Percentiles rank a stretch among this genome's conserved stretches.
Conservation (phyloP, 2,113 vertebrate species). For the Capra hircus region DNA sequence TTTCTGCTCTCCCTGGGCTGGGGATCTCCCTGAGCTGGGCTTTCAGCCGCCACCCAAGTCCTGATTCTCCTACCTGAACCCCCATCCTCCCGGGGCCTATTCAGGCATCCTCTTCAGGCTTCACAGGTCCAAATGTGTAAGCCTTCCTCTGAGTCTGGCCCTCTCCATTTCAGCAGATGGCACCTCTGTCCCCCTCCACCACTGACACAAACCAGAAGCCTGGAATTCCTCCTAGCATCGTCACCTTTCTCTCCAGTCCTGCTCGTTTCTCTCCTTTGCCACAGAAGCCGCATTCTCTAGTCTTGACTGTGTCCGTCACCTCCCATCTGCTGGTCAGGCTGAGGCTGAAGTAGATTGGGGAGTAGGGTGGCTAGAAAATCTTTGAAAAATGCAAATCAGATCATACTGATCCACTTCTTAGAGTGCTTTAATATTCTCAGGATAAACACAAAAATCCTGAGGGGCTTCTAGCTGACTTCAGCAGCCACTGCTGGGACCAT, state of each 20-base stretch:
- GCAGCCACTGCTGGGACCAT: background rate
- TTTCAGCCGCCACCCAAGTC: background rate
- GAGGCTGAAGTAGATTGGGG: background rate
- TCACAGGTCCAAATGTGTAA: background rate
- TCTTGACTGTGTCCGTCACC: accelerated
- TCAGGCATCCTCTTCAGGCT: background rate
- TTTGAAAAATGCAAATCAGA: background rate
- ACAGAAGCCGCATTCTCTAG: background rate
- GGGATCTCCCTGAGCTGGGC: background rate
- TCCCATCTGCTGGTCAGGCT: background rate
- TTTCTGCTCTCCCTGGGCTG: background rate
- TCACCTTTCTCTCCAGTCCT: background rate
- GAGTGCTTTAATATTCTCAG: background rate
- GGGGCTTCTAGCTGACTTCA: background rate
- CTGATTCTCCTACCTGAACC: background rate
- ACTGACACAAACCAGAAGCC: background rate
- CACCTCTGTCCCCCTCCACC: background rate
- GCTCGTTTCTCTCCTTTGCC: background rate
- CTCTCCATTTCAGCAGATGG: background rate
- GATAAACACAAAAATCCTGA: background rate
- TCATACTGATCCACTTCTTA: background rate
- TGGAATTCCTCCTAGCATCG: too few species aligned
- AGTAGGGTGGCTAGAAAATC: background rate
- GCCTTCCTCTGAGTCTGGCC: background rate
- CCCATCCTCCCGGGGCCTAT: background rate